A percentile compares a stretch with the other conserved stretches of the same genome.
phyloP scores from a whole-genome alignment of 2,797 vertebrate genomes.

The Sebastes kiyomatsui region DNA sequence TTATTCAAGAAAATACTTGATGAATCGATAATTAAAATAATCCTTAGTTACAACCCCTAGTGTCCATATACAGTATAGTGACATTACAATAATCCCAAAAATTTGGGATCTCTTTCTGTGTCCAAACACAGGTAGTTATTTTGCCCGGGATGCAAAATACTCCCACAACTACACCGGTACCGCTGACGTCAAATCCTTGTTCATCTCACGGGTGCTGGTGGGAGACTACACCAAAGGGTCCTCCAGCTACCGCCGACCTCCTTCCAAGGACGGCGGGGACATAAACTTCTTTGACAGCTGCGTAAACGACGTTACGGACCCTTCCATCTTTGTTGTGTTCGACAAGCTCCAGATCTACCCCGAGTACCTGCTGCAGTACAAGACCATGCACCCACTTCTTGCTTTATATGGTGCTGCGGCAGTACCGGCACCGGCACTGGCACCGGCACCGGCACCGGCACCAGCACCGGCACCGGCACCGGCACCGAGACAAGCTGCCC shows the following conservation, averaged over 20 bases:
- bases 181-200: too few species aligned
- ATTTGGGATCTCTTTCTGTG: too few species aligned
- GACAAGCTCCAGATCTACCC: conserved; percentile 84
- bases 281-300: conserved; percentile 81
- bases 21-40: neutral
- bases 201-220: too few species aligned
- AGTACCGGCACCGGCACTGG: accelerated
- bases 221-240: too few species aligned
- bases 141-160: too few species aligned
- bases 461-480: neutral
- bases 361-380: conserved; percentile 80
- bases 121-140: too few species aligned
- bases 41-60: too few species aligned
- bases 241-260: too few species aligned
- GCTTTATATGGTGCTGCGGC: accelerated
- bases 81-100: neutral
- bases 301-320: conserved; percentile 64
- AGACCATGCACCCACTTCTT: neutral
- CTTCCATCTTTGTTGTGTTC: conserved; percentile 83
- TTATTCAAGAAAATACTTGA: neutral
- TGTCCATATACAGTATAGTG: neutral
- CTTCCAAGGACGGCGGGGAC: conserved; percentile 28
- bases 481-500: neutral
- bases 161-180: too few species aligned
- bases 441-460: too few species aligned